A percentile compares a stretch with the other conserved stretches of the same genome.
Conservation (phyloP, 2,888 invertebrate species). For the Dioctria rufipes region DNA sequence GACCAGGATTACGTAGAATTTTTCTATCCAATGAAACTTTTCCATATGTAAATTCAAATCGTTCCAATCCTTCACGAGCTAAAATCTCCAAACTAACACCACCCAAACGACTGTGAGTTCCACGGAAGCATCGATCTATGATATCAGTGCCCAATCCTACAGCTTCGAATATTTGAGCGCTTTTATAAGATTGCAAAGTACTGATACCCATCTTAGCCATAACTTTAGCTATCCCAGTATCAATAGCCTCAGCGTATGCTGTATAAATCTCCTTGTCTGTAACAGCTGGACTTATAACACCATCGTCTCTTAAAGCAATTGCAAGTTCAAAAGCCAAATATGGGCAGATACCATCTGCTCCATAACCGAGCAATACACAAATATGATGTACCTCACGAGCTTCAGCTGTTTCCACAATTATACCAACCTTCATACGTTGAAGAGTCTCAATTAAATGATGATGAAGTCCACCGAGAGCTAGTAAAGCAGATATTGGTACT, state of each 20-base stretch:
- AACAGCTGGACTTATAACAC: constrained; percentile 82
- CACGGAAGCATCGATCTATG: constrained; percentile 93
- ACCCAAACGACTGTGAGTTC: constrained; percentile 81
- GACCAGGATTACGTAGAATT: constrained; percentile 87
- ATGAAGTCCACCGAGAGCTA: constrained; percentile 94
- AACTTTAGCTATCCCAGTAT: constrained; percentile 90
- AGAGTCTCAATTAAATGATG: constrained; percentile 95
- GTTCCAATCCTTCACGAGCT: constrained; percentile 87
- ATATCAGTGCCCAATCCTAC: constrained; percentile 95
- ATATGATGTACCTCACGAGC: constrained; percentile 97
- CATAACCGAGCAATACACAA: constrained; percentile 94
- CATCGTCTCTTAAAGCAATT: constrained; percentile 87
- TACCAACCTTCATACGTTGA: constrained; percentile 95
- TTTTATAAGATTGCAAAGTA: constrained; percentile 98
- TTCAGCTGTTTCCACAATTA: constrained; percentile 96
- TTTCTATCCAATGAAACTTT: constrained; percentile 77
- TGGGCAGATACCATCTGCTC: constrained; percentile 98
- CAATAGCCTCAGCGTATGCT: constrained; percentile 92
- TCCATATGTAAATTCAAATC: constrained; percentile 82
- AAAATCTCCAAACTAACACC: constrained; percentile 93
- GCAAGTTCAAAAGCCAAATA: constrained; percentile 97
- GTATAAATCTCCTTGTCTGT: constrained; percentile 86
- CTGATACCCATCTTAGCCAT: constrained; percentile 99
- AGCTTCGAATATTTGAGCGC: constrained; percentile 99
- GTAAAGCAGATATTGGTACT: constrained; percentile 84